These are phyloP conservation scores for Adelphocoris suturalis DNA, from an alignment of 2,888 invertebrate genomes.

Conservation along the genomic window DNA sequence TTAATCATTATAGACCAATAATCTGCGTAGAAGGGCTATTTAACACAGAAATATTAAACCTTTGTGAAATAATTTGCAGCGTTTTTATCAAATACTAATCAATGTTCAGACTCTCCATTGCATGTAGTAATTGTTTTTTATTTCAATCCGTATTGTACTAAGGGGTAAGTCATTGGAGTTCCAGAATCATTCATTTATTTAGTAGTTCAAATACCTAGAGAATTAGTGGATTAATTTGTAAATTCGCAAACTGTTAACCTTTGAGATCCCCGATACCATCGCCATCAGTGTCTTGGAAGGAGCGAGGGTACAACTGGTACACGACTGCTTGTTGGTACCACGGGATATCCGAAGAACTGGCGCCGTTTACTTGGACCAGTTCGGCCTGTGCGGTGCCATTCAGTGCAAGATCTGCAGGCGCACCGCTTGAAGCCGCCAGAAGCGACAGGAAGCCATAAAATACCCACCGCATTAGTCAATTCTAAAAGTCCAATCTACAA, in stretches of 20 bases:
- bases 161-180: no score
- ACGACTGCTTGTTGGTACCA: conserved; percentile 92
- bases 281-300: conserved; percentile 90
- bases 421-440: neutral
- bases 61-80: no score
- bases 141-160: no score
- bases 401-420: no score
- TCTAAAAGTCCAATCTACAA: neutral
- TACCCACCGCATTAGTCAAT: conserved; percentile 1
- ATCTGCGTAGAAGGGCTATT: no score
- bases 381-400: no score
- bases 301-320: conserved; percentile 92
- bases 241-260: conserved; percentile 82
- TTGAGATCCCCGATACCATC: conserved; percentile 93
- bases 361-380: neutral
- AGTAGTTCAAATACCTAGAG: no score
- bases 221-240: neutral
- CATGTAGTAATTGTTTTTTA: no score
- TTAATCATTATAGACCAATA: no score
- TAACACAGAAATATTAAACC: no score
- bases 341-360: neutral
- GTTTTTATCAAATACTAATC: no score
- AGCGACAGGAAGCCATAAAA: neutral
- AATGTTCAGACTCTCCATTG: no score
- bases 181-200: neutral